A percentile compares a stretch with the other conserved stretches of the same genome.
Conservation (phyloP, 2,888 invertebrate species). For the Ditula angustiorana region DNA sequence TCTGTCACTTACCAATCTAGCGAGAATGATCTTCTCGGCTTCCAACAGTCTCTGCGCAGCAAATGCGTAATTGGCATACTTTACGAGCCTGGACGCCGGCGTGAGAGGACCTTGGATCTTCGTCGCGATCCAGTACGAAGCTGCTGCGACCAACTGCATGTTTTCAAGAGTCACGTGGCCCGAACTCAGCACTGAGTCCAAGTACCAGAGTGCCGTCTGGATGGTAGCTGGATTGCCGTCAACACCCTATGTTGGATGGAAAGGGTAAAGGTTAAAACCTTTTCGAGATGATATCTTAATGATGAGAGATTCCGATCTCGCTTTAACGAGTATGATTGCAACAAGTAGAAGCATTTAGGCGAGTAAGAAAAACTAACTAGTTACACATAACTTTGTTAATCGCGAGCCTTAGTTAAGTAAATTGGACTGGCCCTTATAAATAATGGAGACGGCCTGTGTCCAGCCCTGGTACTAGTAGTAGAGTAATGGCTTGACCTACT, state of each 20-base stretch:
- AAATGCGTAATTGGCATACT: conserved; percentile 59
- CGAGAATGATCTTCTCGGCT: conserved; percentile 62
- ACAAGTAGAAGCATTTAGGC: too few relatives aligned
- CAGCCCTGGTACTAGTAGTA: too few relatives aligned
- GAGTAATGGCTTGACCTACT: too few relatives aligned
- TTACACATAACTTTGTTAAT: too few relatives aligned
- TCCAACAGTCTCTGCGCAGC: conserved; percentile 48
- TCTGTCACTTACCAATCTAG: conserved; percentile 59
- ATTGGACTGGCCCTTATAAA: too few relatives aligned
- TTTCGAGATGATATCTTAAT: too few relatives aligned
- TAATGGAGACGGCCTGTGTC: too few relatives aligned
- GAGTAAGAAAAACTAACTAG: too few relatives aligned
- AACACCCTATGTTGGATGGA: conserved; percentile 22
- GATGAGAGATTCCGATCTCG: too few relatives aligned
- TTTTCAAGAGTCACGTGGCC: conserved; percentile 54
- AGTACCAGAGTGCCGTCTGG: conserved; percentile 70
- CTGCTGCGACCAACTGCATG: conserved; percentile 68
- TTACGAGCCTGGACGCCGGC: conserved; percentile 56
- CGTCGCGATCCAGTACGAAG: conserved; percentile 74
- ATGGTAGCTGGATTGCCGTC: conserved; percentile 63
- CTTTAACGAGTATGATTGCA: too few relatives aligned
- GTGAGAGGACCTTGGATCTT: conserved; percentile 62
- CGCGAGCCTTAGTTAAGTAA: too few relatives aligned
- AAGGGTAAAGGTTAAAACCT: too few relatives aligned
- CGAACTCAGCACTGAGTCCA: conserved; percentile 61